A percentile compares a stretch with the other conserved stretches of the same genome.
Evolutionary conservation across 2,888 invertebrate species (phyloP).

Genomic region (Mythimna lalbum): DNA sequence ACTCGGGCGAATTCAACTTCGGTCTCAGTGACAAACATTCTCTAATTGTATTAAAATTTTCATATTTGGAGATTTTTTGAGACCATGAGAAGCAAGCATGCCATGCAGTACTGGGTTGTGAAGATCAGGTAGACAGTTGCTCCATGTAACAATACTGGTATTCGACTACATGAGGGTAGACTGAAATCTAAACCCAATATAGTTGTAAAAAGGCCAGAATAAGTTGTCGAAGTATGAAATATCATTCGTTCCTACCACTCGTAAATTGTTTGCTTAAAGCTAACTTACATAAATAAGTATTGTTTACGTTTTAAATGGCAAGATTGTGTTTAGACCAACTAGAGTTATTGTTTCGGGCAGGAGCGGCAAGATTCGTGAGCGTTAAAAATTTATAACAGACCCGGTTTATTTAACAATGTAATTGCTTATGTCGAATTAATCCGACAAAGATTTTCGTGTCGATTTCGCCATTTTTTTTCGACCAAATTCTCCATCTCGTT

Average conservation of each 20-base stretch:
- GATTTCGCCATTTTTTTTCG: too few relatives aligned
- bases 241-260: conserved; percentile 36
- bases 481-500: too few relatives aligned
- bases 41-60: too few relatives aligned
- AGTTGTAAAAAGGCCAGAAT: neutral
- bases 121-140: neutral
- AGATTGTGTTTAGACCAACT: conserved; percentile 39
- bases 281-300: conserved; percentile 56
- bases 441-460: too few relatives aligned
- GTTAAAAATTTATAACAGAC: neutral
- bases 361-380: conserved; percentile 16
- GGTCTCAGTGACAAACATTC: too few relatives aligned
- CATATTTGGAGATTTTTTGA: neutral
- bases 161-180: too few relatives aligned
- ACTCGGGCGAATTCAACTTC: too few relatives aligned
- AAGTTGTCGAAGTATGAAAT: neutral
- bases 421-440: too few relatives aligned
- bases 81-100: neutral
- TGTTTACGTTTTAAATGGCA: conserved; percentile 55
- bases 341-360: neutral
- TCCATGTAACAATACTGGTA: too few relatives aligned
- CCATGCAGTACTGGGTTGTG: neutral
- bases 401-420: neutral
- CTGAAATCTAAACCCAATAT: too few relatives aligned
- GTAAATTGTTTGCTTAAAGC: conserved; percentile 49